A percentile compares a stretch with the other conserved stretches of the same genome.
Evolutionary conservation across 2,888 invertebrate genomes (phyloP).

Genomic region (Eulithis prunata): DNA sequence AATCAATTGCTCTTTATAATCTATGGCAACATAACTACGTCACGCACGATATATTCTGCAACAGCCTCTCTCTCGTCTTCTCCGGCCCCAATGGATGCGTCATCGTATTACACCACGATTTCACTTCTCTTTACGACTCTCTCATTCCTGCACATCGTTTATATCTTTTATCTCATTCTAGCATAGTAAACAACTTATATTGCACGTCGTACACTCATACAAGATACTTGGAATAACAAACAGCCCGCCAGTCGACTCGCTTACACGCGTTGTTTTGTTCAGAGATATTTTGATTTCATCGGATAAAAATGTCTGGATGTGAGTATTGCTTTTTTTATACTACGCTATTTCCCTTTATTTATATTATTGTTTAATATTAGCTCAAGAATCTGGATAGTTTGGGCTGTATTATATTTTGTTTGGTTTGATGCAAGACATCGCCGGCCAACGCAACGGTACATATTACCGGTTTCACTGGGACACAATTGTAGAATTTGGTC

Average conservation of each 20-base stretch:
- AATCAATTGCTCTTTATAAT: background rate
- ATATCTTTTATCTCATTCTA: slow-evolving; percentile 10
- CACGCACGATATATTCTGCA: slow-evolving; percentile 3
- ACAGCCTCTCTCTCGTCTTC: background rate
- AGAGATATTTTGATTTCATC: slow-evolving; percentile 8
- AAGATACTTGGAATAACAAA: background rate
- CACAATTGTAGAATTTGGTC: no score
- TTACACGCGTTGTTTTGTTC: slow-evolving; percentile 6
- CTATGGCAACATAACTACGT: background rate
- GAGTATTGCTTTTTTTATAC: slow-evolving; percentile 48
- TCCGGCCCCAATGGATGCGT: slow-evolving; percentile 4
- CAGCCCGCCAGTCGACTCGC: background rate
- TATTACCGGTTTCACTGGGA: slow-evolving; percentile 6
- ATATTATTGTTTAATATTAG: slow-evolving; percentile 3
- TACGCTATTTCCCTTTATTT: slow-evolving; percentile 3
- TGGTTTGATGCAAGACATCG: background rate
- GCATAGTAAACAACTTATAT: background rate
- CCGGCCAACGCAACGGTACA: slow-evolving; percentile 8
- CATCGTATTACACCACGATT: slow-evolving; percentile 26
- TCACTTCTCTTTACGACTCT: slow-evolving; percentile 23
- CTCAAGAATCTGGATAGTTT: background rate
- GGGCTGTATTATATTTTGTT: background rate
- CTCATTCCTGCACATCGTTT: background rate
- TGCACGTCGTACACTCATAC: slow-evolving; percentile 3
- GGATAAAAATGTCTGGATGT: slow-evolving; percentile 63